phyloP scores from a whole-genome alignment of 2,888 invertebrate species.

The Oxytorus armatus region DNA sequence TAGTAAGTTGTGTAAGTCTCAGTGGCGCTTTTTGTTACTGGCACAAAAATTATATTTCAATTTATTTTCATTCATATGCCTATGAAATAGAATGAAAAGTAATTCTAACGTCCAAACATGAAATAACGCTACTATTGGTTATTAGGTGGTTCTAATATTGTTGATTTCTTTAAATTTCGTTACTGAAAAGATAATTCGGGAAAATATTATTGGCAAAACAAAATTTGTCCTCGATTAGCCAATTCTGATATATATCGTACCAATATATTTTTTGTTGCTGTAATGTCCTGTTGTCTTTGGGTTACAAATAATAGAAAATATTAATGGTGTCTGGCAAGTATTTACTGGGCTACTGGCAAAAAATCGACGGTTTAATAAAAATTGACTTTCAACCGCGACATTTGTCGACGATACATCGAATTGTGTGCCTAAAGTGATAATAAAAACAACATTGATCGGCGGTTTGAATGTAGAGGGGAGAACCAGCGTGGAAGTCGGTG shows the following conservation, averaged over 20 bases:
- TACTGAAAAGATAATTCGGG: too few species aligned
- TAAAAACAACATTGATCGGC: slow-evolving; percentile 37
- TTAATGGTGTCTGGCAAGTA: not conserved
- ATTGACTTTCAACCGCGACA: slow-evolving; percentile 25
- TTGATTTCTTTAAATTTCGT: too few species aligned
- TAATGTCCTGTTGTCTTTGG: not conserved
- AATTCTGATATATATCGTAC: not conserved
- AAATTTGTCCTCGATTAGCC: not conserved
- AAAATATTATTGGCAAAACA: too few species aligned
- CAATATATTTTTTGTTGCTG: not conserved
- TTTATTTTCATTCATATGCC: not conserved
- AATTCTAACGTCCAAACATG: not conserved
- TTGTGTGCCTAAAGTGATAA: slow-evolving; percentile 39
- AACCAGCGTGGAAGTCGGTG: not conserved
- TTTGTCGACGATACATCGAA: slow-evolving; percentile 24
- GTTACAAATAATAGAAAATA: not conserved
- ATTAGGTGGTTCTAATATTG: too few species aligned
- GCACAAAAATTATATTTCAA: not conserved
- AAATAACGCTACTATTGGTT: not conserved
- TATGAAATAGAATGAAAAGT: not conserved
- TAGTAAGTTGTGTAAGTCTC: not conserved
- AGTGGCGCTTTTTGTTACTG: not conserved
- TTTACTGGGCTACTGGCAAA: not conserved
- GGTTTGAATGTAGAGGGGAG: slow-evolving; percentile 1
- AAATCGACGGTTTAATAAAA: not conserved